phyloP scores from a whole-genome alignment of 2,113 vertebrate species.

The Elachura formosa region DNA sequence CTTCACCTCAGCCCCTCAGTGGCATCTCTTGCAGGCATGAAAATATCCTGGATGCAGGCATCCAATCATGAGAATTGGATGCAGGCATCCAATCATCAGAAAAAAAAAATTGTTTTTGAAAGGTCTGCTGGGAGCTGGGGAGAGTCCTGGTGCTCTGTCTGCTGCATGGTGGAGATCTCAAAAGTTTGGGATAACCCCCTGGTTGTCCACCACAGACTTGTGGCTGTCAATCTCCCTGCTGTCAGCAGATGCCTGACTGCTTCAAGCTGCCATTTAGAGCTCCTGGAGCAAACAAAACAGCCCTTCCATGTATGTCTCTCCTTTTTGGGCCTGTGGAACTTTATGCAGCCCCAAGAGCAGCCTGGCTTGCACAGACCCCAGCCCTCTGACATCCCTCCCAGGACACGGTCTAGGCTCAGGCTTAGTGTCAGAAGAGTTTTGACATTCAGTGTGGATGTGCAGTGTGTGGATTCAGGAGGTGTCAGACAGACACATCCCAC shows the following conservation, averaged over 20 bases:
- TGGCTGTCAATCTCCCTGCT: background rate
- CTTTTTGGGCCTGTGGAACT: background rate
- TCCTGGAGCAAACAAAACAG: background rate
- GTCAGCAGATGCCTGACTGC: background rate
- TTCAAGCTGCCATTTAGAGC: background rate
- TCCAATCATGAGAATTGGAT: too few relatives aligned
- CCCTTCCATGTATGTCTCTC: background rate
- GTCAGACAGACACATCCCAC: rapidly evolving
- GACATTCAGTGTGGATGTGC: background rate
- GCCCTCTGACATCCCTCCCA: background rate
- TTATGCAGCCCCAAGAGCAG: background rate
- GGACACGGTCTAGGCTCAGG: background rate
- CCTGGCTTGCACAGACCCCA: background rate
- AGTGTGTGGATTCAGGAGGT: background rate
- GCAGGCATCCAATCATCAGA: background rate
- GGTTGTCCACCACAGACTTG: background rate
- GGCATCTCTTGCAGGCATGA: background rate
- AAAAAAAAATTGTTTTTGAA: background rate
- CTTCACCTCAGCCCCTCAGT: rapidly evolving
- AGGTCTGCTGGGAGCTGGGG: background rate
- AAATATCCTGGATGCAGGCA: too few relatives aligned
- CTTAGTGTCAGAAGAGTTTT: background rate
- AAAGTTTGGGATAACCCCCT: too few relatives aligned
- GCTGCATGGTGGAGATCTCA: background rate
- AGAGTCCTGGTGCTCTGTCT: background rate